Conservation (phyloP, 2,113 vertebrate genomes). For the Pardalotus punctatus region DNA sequence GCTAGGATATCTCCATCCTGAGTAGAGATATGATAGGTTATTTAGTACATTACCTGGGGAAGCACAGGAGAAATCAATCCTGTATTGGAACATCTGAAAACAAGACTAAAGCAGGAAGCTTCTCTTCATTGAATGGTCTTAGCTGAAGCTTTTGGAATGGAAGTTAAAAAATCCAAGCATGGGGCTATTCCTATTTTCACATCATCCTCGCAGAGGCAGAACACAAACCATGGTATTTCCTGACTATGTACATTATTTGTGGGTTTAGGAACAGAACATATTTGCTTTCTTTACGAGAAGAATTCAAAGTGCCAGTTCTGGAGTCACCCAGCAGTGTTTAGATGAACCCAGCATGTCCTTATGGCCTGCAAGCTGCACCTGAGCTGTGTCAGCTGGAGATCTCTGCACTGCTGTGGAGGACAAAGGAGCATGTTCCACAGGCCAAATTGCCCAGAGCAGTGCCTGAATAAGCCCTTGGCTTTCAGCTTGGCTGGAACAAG, state of each 20-base stretch:
- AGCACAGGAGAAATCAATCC: not conserved
- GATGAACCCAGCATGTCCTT: not conserved
- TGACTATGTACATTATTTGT: not conserved
- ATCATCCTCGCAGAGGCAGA: not conserved
- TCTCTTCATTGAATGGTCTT: not conserved
- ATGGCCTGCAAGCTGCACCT: not conserved
- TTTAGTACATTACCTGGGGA: not conserved
- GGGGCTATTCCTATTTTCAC: not conserved
- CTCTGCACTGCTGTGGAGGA: not conserved
- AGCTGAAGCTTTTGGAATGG: not conserved
- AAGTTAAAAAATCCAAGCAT: not conserved
- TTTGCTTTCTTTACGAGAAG: not conserved
- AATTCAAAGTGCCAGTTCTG: not conserved
- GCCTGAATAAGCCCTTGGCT: not conserved
- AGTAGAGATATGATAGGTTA: conserved; percentile 7
- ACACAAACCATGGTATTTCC: not conserved
- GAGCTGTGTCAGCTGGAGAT: not conserved
- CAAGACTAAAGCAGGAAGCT: not conserved
- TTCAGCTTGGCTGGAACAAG: not conserved
- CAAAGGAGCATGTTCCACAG: not conserved
- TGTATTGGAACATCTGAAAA: not conserved
- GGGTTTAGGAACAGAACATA: not conserved
- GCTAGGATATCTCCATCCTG: conserved; percentile 98
- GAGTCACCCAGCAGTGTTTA: not conserved
- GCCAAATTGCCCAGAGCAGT: not conserved